Evolutionary conservation across 2,888 invertebrate species (phyloP).

Genomic region (Hipparchia sbordonii): DNA sequence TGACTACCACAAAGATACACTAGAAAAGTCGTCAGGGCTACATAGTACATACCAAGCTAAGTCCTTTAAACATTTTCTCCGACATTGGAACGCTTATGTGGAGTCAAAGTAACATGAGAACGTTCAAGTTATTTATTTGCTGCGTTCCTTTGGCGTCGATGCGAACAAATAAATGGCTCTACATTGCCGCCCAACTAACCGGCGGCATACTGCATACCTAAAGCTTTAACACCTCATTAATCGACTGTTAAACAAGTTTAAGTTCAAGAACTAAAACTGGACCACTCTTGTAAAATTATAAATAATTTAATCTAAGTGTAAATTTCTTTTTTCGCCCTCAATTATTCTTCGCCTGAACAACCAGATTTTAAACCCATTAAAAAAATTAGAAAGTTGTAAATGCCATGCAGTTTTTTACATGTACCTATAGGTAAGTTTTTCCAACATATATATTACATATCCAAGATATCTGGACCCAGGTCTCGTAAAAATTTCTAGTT

Average conservation of each 20-base stretch:
- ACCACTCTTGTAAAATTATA: too few species aligned
- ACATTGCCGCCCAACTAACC: slow-evolving; percentile 20
- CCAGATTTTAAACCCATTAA: neutral
- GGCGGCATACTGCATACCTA: slow-evolving; percentile 24
- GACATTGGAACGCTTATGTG: slow-evolving; percentile 9
- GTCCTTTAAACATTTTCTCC: slow-evolving; percentile 9
- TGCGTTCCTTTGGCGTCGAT: slow-evolving; percentile 31
- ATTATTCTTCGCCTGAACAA: neutral
- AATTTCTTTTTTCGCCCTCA: neutral
- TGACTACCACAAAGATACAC: neutral
- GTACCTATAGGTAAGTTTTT: too few species aligned
- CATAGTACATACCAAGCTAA: slow-evolving; percentile 5
- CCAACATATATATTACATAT: too few species aligned
- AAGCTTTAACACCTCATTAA: slow-evolving; percentile 36
- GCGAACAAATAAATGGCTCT: slow-evolving; percentile 30
- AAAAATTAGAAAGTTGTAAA: too few species aligned
- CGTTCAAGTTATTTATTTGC: slow-evolving; percentile 33
- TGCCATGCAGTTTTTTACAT: neutral
- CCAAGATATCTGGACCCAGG: too few species aligned
- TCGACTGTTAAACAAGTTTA: slow-evolving; percentile 7
- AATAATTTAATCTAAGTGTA: too few species aligned
- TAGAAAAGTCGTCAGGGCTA: neutral
- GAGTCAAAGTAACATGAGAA: slow-evolving; percentile 22
- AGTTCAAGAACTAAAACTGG: too few species aligned
- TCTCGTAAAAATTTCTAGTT: too few species aligned